These are phyloP conservation scores for Arizona elegans DNA, from an alignment of 2,113 vertebrate genomes.

Conservation along the genomic window DNA sequence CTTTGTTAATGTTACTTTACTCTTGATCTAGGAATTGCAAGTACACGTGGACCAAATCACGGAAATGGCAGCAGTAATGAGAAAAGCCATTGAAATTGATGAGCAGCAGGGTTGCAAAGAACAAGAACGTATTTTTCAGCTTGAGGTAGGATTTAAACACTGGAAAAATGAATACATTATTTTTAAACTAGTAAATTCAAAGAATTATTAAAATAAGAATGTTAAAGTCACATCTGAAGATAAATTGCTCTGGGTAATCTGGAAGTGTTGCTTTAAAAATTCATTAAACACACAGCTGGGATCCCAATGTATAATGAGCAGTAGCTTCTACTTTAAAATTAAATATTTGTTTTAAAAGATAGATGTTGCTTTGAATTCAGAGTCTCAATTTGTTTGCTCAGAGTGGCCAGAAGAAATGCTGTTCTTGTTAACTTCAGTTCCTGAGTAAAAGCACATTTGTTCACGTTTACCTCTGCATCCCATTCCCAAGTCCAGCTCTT, in stretches of 20 bases:
- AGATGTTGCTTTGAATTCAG: background rate
- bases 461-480: background rate
- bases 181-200: background rate
- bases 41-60: constrained; percentile 94
- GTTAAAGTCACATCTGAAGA: background rate
- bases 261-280: background rate
- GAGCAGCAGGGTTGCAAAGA: constrained; percentile 86
- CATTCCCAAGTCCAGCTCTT: background rate
- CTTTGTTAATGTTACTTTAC: background rate
- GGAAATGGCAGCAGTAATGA: constrained; percentile 98
- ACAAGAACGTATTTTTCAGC: constrained; percentile 88
- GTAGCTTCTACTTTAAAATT: background rate
- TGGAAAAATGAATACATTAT: background rate
- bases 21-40: constrained; percentile 83
- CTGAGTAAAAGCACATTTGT: background rate
- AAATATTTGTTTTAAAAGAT: background rate
- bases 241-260: background rate
- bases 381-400: background rate
- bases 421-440: background rate
- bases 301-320: background rate
- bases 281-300: background rate
- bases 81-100: constrained; percentile 91
- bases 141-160: constrained; percentile 76
- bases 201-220: background rate
- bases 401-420: background rate